Evolutionary conservation across 2,113 vertebrate genomes (phyloP), one percentile per base, ranked within the genome.

Genomic region (Gallinago undulata): DNA sequence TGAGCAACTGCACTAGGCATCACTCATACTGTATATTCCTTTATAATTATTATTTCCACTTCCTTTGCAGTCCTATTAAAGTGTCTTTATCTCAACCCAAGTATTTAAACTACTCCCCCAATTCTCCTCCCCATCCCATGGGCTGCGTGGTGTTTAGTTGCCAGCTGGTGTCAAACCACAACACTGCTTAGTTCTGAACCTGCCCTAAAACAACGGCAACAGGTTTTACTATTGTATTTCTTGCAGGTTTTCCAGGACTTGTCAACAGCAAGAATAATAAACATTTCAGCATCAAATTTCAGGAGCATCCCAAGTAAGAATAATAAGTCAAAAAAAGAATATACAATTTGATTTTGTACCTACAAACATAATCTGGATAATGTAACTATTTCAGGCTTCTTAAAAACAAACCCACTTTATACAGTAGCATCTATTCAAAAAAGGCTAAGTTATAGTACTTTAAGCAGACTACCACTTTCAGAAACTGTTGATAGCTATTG

Each of bases 401-500:
- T 78, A 30, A 88, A 96, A 80, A 27, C 35, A 86, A 86, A 15
- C 7, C 62, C 28, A 21, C 23, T 68, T 74, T 15, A 41, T 31
- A 37, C 6, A 84, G 33, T 9, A 76, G 18, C 5, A 74, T 22
- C 56, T 86, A 80, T 25, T 59, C 45, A 48, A 90, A 94, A 94
- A 67, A 17, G 0, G 0, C 2, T 1, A 0, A 85, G 11, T 48
- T 88, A 67, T 7, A 89, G 24, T n/a, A 76, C 27, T 80, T 50
- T 62, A 68, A 87, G 35, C 19, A 69, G 43, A 16, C 24, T 59
- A 63, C 25, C 3, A 11, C 39, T 80, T 89, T 57, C 53, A 81
- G 17, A 89, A 86, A 56, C 12, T 59, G 13, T 27, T 77, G 22
- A 84, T 2, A 88, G 22, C 47, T 77, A 57, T 7, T 64, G 47